Conservation (phyloP, 64 coral and sea anemone genomes). For the Pocillopora damicornis region DNA sequence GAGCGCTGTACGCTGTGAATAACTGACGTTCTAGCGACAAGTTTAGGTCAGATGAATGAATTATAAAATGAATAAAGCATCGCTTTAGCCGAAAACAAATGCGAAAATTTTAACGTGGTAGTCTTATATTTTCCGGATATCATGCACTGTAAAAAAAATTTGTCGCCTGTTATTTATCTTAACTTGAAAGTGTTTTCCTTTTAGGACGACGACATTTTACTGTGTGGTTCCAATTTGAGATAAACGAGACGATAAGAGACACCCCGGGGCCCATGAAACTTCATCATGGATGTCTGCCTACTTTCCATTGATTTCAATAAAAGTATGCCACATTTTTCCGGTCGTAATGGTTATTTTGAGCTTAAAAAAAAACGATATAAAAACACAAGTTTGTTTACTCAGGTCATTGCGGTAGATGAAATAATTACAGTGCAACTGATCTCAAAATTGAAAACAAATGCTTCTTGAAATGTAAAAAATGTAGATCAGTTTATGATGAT, state of each 20-base stretch:
- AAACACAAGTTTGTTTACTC: background rate
- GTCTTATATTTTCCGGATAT: background rate
- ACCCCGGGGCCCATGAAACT: background rate
- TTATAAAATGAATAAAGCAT: no score
- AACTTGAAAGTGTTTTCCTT: background rate
- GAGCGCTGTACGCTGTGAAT: no score
- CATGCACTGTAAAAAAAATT: background rate
- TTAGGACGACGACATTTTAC: background rate
- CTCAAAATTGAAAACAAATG: background rate
- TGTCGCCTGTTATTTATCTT: background rate
- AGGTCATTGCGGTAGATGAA: background rate
- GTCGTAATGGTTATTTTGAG: background rate
- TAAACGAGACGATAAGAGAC: slow-evolving; percentile 2
- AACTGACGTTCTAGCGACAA: no score
- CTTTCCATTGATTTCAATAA: background rate
- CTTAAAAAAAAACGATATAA: background rate
- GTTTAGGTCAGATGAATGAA: no score
- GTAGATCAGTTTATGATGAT: no score
- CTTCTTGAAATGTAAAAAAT: no score
- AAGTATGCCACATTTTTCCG: background rate
- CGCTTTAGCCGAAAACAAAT: no score
- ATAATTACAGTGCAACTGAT: background rate
- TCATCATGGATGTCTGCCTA: background rate
- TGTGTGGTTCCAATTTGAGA: background rate
- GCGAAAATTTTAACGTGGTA: no score